These are phyloP conservation scores for Electrona antarctica DNA, from an alignment of 2,113 vertebrate species.

Conservation along the genomic window DNA sequence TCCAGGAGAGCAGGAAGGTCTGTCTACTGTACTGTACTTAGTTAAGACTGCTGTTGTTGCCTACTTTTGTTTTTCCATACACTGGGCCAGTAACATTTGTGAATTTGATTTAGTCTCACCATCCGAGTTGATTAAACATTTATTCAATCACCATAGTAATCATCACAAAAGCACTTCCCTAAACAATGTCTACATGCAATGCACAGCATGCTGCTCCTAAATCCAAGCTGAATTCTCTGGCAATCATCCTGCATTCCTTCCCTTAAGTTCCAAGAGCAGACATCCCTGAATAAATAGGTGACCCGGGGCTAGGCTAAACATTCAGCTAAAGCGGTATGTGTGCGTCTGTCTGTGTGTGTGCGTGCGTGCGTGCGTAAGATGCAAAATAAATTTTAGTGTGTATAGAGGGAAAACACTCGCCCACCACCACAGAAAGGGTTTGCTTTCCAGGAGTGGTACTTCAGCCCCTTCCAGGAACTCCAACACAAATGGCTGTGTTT, in stretches of 20 bases:
- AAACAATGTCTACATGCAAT: constrained; percentile 39
- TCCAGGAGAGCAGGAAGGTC: constrained; percentile 22
- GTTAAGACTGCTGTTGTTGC: constrained; percentile 4
- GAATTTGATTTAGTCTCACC: constrained; percentile 31
- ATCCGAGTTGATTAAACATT: constrained; percentile 47
- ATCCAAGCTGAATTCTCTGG: constrained; percentile 54
- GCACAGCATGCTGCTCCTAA: constrained; percentile 35
- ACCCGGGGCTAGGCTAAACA: constrained; percentile 63
- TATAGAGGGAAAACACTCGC: too few relatives aligned
- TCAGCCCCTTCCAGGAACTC: too few relatives aligned
- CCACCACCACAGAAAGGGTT: too few relatives aligned
- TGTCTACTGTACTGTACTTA: constrained; percentile 11
- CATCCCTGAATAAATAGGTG: constrained; percentile 58
- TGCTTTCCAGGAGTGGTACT: too few relatives aligned
- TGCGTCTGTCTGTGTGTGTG: constrained; percentile 24
- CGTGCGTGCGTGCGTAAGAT: not conserved
- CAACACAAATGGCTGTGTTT: too few relatives aligned
- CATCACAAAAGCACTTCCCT: constrained; percentile 37
- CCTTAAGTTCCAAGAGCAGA: constrained; percentile 57
- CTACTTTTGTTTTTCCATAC: constrained; percentile 49
- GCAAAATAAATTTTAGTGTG: too few relatives aligned
- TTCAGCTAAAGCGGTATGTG: constrained; percentile 17
- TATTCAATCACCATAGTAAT: constrained; percentile 55
- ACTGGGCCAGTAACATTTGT: constrained; percentile 19
- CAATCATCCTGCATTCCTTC: constrained; percentile 58